These are phyloP conservation scores for Heliconius congener DNA, from an alignment of 1,140 invertebrate species.

Conservation along the genomic window DNA sequence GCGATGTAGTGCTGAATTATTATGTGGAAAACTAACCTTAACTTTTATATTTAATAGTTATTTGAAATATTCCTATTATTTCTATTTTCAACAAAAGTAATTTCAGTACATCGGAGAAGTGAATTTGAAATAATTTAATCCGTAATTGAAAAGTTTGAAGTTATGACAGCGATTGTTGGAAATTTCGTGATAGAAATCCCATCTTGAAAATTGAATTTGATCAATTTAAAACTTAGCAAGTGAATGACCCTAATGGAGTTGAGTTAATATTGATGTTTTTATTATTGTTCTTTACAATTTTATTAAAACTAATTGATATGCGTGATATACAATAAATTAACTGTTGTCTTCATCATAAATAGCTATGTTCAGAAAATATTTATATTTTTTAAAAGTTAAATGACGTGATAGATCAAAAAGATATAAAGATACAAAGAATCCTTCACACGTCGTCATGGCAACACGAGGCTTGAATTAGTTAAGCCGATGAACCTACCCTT, in stretches of 20 bases:
- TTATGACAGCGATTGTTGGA: conserved; percentile 36
- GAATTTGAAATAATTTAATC: conserved; percentile 62
- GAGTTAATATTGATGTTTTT: not conserved
- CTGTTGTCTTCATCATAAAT: not conserved
- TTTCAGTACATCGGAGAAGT: conserved; percentile 38
- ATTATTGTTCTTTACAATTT: too few relatives aligned
- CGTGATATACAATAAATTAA: not conserved
- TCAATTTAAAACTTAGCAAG: not conserved
- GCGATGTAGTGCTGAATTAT: too few relatives aligned
- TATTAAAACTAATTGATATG: too few relatives aligned
- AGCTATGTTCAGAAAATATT: not conserved
- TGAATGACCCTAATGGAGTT: not conserved
- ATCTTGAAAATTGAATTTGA: not conserved
- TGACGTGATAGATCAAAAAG: conserved; percentile 29
- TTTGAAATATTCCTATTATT: too few relatives aligned
- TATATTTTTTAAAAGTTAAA: not conserved
- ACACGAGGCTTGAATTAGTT: conserved; percentile 65
- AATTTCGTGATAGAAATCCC: conserved; percentile 9
- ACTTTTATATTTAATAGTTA: too few relatives aligned
- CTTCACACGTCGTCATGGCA: conserved; percentile 58
- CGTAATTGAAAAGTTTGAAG: conserved; percentile 59
- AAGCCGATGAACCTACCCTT: conserved; percentile 44
- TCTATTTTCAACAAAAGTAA: too few relatives aligned
- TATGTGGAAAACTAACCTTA: too few relatives aligned
- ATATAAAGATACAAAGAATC: conserved; percentile 46